A percentile compares a stretch with the other conserved stretches of the same genome.
Evolutionary conservation across 2,113 vertebrate genomes (phyloP).

Genomic region (Lipophrys pholis): DNA sequence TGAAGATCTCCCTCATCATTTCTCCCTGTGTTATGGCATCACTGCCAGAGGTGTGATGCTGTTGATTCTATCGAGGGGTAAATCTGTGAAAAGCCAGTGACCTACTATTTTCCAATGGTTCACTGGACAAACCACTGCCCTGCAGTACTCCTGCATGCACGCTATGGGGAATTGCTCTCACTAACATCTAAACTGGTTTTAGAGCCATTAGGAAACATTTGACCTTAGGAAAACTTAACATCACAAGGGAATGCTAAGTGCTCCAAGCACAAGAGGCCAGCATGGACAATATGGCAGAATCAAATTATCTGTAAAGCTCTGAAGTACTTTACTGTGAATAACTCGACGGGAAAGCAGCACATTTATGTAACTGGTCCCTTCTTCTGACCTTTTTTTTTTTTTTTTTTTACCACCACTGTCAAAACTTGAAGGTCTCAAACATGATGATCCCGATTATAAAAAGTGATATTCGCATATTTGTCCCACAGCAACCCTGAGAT

Average conservation of each 20-base stretch:
- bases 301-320: slow-evolving; percentile 36
- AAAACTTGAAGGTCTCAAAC: not conserved
- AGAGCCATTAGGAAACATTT: slow-evolving; percentile 59
- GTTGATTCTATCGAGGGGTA: slow-evolving; percentile 55
- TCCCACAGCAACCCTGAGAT: too few relatives aligned
- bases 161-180: slow-evolving; percentile 47
- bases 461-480: not conserved
- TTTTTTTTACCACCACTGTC: not conserved
- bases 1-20: slow-evolving; percentile 4
- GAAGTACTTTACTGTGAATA: slow-evolving; percentile 33
- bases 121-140: slow-evolving; percentile 27
- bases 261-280: slow-evolving; percentile 40
- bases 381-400: slow-evolving; percentile 9
- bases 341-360: not conserved
- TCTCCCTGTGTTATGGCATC: slow-evolving; percentile 13
- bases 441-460: not conserved
- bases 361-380: slow-evolving; percentile 15
- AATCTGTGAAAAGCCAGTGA: slow-evolving; percentile 70
- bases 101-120: slow-evolving; percentile 36
- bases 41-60: slow-evolving; percentile 56
- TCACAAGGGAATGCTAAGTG: slow-evolving; percentile 63
- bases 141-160: slow-evolving; percentile 29
- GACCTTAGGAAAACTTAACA: slow-evolving; percentile 53
- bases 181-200: slow-evolving; percentile 59
- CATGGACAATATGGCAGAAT: slow-evolving; percentile 11